Base-by-base conservation (phyloP, 1,140 invertebrate genomes). In the Spodoptera litura region DNA sequence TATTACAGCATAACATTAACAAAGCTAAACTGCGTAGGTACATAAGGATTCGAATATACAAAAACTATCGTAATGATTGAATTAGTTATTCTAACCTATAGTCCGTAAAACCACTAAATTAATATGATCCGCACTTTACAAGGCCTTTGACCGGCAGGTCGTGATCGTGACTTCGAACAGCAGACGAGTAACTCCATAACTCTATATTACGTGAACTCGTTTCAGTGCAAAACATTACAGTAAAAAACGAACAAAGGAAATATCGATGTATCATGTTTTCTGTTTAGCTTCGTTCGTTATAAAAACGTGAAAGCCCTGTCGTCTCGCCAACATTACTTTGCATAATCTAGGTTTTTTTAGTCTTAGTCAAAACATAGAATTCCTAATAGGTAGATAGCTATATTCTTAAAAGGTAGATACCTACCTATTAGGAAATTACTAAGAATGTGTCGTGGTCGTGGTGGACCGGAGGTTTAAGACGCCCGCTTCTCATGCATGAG, bases 91-190 rank as follows among this genome's bases (percentile, higher is more conserved):
- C 1, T 6, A 44, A 6, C 4, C 38, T 44, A 2, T 44, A 1
- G 4, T 6, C 9, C 5, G 2, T 38, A 38, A 31, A 38, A 38
- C 38, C 6, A 10, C 6, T 4, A 44, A 44, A 44, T 9, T 9
- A 9, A 44, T 8, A 44, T 44, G 38, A 9, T 44, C 3, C 27
- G 6, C 38, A n/a, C 25, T 62, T n/a, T 9, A 62, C 38, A 64
- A 20, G n/a, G 61, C 38, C n/a, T 64, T 35, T 64, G 61, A 49
- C 61, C 35, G 61, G 15, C 38, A 62, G 61, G 61, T 64, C 61
- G n/a, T n/a, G 61, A 64, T 64, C 61, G 38, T 64, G 38, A 49
- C 35, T 64, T 64, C n/a, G 44, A 20, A 64, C 44, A 38, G n/a
- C n/a, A 64, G 20, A 64, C 44, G 35, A 44, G n/a, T 44, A 62